These are phyloP conservation scores for Drosophila paranaensis DNA, from an alignment of 2,888 invertebrate species.

Conservation along the genomic window DNA sequence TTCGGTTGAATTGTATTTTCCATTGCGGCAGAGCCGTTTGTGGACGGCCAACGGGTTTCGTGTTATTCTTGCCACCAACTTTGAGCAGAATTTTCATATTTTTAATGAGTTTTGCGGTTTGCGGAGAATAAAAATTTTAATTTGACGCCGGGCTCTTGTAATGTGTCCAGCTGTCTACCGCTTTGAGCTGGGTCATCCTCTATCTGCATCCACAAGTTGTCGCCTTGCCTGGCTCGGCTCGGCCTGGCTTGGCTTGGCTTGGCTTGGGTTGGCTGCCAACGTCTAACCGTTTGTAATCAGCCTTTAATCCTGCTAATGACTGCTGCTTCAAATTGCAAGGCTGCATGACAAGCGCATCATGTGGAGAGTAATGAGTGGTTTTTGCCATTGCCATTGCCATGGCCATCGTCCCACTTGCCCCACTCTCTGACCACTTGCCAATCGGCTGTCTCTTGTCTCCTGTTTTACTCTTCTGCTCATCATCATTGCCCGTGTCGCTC, in stretches of 20 bases:
- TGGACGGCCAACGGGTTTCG: conserved; percentile 3
- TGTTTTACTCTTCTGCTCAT: conserved; percentile 17
- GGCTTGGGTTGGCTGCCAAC: neutral
- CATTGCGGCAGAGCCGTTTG: neutral
- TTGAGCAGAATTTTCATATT: conserved; percentile 44
- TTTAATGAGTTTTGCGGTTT: conserved; percentile 55
- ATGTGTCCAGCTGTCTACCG: conserved; percentile 33
- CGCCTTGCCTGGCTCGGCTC: neutral
- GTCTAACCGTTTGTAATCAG: conserved; percentile 27
- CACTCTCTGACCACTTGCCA: neutral
- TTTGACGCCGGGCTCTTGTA: conserved; percentile 27
- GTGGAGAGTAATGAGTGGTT: conserved; percentile 45
- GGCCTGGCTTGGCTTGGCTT: neutral
- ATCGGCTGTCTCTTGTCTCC: conserved; percentile 8
- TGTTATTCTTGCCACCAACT: conserved; percentile 21
- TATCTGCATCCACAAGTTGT: conserved; percentile 19
- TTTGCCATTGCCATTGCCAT: conserved; percentile 3
- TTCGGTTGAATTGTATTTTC: neutral
- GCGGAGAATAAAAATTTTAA: conserved; percentile 20
- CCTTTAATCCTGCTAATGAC: conserved; percentile 64
- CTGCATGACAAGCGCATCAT: conserved; percentile 62
- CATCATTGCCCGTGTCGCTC: conserved; percentile 37
- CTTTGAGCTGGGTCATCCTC: conserved; percentile 38
- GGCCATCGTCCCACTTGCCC: neutral
- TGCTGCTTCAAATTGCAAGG: conserved; percentile 54